phyloP scores from a whole-genome alignment of 2,113 vertebrate genomes.

The Microcebus griseorufus region DNA sequence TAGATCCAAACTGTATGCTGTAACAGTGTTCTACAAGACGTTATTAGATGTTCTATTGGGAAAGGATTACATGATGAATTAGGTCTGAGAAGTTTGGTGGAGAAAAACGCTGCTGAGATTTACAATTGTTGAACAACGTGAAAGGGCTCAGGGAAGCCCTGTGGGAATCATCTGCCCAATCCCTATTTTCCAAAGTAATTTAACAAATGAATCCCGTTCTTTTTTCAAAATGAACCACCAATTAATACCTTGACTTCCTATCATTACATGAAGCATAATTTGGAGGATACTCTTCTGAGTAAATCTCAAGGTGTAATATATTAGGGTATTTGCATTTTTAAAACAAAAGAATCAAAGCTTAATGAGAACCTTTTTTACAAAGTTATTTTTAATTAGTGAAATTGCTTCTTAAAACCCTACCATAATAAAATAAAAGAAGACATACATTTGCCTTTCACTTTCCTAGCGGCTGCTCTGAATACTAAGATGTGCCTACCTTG shows the following conservation, averaged over 20 bases:
- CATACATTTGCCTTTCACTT: neutral
- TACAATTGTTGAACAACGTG: no score
- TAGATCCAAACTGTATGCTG: no score
- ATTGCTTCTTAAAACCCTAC: neutral
- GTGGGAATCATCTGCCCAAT: neutral
- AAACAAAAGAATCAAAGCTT: neutral
- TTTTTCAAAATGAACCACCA: neutral
- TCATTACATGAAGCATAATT: neutral
- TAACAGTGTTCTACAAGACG: no score
- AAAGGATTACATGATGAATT: neutral
- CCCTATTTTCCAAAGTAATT: neutral
- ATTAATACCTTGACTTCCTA: neutral
- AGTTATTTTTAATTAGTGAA: neutral
- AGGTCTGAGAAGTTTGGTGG: neutral
- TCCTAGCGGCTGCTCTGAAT: neutral
- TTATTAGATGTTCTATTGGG: neutral
- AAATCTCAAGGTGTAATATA: neutral
- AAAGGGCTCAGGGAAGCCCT: neutral
- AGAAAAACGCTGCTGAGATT: neutral
- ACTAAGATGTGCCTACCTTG: conserved; percentile 82
- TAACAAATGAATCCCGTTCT: neutral
- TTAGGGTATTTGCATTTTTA: neutral
- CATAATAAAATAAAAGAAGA: neutral
- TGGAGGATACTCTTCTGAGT: neutral
- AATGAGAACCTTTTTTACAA: neutral